Conservation (phyloP, 2,113 vertebrate species). For the Nothobranchius kuhntae region DNA sequence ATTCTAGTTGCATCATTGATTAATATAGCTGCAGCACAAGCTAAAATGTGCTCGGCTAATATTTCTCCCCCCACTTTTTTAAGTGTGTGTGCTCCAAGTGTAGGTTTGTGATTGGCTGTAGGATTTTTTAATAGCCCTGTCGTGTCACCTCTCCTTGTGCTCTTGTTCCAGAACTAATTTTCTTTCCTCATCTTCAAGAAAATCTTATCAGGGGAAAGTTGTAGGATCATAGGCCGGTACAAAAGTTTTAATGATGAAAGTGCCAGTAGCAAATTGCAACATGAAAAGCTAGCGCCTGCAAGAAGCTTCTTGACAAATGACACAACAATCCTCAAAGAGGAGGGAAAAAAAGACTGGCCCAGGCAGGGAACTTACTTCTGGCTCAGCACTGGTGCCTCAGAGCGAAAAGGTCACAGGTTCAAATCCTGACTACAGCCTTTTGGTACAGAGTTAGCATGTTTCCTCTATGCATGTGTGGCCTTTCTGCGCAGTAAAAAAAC, state of each 20-base stretch:
- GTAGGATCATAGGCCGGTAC: constrained; percentile 38
- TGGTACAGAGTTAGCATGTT: too few relatives aligned
- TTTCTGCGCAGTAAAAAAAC: too few relatives aligned
- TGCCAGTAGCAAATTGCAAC: constrained; percentile 63
- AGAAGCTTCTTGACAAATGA: constrained; percentile 49
- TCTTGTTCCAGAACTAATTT: constrained; percentile 33
- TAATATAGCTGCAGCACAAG: constrained; percentile 10
- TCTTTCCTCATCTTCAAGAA: constrained; percentile 38
- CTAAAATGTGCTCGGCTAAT: constrained; percentile 16
- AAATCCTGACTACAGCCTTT: too few relatives aligned
- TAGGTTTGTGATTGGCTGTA: constrained; percentile 11
- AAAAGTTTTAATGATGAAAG: constrained; percentile 68
- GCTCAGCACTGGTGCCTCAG: too few relatives aligned
- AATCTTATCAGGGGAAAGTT: constrained; percentile 45
- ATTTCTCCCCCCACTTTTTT: constrained; percentile 13
- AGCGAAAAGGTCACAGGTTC: too few relatives aligned
- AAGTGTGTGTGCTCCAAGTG: not conserved
- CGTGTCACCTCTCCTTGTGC: constrained; percentile 19
- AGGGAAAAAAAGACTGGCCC: constrained; percentile 5
- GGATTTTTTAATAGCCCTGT: constrained; percentile 27
- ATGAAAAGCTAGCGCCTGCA: constrained; percentile 47
- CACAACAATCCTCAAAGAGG: constrained; percentile 19
- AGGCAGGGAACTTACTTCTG: constrained; percentile 13
- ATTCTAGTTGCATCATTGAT: constrained; percentile 32
- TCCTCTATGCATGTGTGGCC: too few relatives aligned